Evolutionary conservation across 1,140 invertebrate genomes (phyloP), one percentile per base, ranked within the genome.

Genomic region (Caenorhabditis brenneri): DNA sequence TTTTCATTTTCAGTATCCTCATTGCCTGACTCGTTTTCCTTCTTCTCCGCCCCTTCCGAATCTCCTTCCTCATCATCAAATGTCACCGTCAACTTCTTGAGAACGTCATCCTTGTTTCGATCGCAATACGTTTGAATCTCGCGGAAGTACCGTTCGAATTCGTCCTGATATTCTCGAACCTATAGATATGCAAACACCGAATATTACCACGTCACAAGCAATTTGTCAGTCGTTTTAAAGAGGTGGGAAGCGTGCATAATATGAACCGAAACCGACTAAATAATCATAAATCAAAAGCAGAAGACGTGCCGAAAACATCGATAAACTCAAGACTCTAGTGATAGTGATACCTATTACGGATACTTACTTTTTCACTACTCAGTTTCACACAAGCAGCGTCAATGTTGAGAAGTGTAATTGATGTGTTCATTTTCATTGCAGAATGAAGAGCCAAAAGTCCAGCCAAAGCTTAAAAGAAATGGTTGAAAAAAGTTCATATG

Each of bases 401-500:
- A 29, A 87, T 51, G 49, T 87, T 86, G 2, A 87, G 51, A 27
- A 80, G 79, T 6, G 86, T 87, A 29, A 87, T 87, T 1, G 85
- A 55, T 16, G n/a, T 87, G 31, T 87, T 87, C 81, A 87, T 84
- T 58, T 82, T 80, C 85, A 87, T 87, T 48, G 86, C 86, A 22
- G 84, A 78, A 36, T 87, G 86, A 36, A 87, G 85, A 60, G 86
- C 86, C 46, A 87, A 42, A 49, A 87, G 86, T 10, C 86, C 86
- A 27, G 86, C 82, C 15, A 53, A 81, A n/a, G 48, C 74, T 79
- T 33, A 80, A 80, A 82, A 1, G 15, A 0, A 19, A 15, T 33
- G 0, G 3, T 36, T 65, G 16, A n/a, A 19, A 2, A 19, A 12
- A 42, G 12, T 55, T 10, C 2, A 27, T 10, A 10, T 27, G 53